These are phyloP conservation scores for Caerostris darwini DNA, from an alignment of 1,140 invertebrate species.

Conservation along the genomic window DNA sequence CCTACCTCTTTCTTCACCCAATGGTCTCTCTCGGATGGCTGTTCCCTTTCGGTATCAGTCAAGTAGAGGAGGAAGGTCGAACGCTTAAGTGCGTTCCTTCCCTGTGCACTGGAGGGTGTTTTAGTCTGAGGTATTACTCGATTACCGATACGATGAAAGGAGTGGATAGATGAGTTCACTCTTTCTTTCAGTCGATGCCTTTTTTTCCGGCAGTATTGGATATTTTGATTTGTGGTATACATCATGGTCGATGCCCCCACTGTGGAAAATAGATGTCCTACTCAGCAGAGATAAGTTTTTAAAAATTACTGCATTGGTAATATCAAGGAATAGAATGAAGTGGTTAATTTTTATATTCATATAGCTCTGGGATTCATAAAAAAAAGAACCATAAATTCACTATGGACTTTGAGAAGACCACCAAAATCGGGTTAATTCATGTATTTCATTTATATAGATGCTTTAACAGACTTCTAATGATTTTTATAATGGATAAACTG, in stretches of 20 bases:
- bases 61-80: neutral
- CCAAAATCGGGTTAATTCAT: no score
- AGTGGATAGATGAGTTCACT: neutral
- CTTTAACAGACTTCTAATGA: no score
- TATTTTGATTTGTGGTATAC: neutral
- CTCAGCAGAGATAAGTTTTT: neutral
- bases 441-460: no score
- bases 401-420: no score
- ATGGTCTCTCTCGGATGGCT: neutral
- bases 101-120: slow-evolving; percentile 29
- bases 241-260: neutral
- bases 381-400: no score
- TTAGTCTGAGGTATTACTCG: slow-evolving; percentile 42
- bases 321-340: neutral
- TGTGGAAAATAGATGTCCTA: neutral
- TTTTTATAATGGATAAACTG: no score
- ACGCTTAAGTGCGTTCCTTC: slow-evolving; percentile 25
- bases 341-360: neutral
- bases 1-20: neutral
- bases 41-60: slow-evolving; percentile 23
- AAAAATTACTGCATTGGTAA: neutral
- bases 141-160: slow-evolving; percentile 47
- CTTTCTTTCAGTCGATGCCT: neutral
- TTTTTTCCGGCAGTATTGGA: neutral
- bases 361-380: no score